Evolutionary conservation across 2,797 vertebrate genomes (phyloP).

Genomic region (Myotis myotis): DNA sequence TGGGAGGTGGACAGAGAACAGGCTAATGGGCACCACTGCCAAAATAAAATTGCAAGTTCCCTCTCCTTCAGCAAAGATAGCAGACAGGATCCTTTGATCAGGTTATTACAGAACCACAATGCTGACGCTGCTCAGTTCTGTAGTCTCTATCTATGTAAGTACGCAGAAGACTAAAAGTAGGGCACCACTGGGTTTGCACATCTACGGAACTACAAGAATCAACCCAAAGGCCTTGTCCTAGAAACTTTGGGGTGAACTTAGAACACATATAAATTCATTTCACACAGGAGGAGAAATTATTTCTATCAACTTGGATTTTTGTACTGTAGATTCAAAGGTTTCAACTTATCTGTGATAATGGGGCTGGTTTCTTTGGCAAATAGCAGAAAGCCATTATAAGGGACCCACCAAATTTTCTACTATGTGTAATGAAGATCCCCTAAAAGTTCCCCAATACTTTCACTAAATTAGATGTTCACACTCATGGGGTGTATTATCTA

Average conservation of each 20-base stretch:
- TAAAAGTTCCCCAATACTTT: neutral
- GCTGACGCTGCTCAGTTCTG: neutral
- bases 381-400: neutral
- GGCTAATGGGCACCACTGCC: neutral
- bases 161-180: neutral
- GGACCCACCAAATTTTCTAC: neutral
- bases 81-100: neutral
- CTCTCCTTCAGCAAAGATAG: neutral
- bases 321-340: neutral
- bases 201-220: neutral
- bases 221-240: neutral
- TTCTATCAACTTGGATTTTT: neutral
- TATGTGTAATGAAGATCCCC: neutral
- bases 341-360: neutral
- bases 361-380: neutral
- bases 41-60: neutral
- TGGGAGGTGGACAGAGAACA: neutral
- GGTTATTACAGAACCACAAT: neutral
- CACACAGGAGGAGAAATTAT: neutral
- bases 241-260: neutral
- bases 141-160: neutral
- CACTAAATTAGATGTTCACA: neutral
- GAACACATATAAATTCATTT: neutral
- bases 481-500: neutral
- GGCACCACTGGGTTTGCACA: neutral